A percentile compares a stretch with the other conserved stretches of the same genome.
phyloP scores from a whole-genome alignment of 2,797 vertebrate genomes.

The Staurois parvus region DNA sequence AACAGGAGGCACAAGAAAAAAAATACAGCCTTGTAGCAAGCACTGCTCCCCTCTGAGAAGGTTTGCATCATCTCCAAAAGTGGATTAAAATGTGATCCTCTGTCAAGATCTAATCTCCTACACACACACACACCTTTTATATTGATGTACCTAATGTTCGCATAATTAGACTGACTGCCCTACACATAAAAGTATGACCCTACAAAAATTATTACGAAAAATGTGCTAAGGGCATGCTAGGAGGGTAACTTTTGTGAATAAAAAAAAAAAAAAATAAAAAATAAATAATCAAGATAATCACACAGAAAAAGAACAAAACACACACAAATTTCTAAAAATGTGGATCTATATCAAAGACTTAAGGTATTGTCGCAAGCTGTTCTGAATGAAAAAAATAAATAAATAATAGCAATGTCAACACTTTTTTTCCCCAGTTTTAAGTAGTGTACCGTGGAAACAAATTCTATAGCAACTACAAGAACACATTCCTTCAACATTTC shows the following conservation, averaged over 20 bases:
- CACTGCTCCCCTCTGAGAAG: conserved; percentile 52
- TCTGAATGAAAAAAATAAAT: too few species aligned
- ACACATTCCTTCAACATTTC: not conserved
- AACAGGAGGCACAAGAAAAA: not conserved
- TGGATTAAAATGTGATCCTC: conserved; percentile 49
- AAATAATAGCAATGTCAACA: too few species aligned
- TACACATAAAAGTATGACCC: not conserved
- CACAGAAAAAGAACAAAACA: too few species aligned
- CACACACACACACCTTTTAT: not conserved
- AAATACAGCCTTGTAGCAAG: not conserved
- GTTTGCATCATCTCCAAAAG: conserved; percentile 42
- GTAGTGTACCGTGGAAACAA: too few species aligned
- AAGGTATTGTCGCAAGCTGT: too few species aligned
- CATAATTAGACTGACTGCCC: not conserved
- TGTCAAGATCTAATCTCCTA: conserved; percentile 39
- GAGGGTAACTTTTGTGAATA: not conserved
- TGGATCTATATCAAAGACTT: too few species aligned
- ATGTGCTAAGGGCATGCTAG: not conserved
- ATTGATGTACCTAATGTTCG: conserved; percentile 21
- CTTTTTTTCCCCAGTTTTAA: too few species aligned
- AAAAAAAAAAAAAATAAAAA: too few species aligned
- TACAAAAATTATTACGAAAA: not conserved
- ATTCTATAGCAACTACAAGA: not conserved
- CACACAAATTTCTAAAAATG: too few species aligned
- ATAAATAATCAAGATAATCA: not conserved